Conservation (phyloP, 2,113 vertebrate species). For the Myiagra hebetior region DNA sequence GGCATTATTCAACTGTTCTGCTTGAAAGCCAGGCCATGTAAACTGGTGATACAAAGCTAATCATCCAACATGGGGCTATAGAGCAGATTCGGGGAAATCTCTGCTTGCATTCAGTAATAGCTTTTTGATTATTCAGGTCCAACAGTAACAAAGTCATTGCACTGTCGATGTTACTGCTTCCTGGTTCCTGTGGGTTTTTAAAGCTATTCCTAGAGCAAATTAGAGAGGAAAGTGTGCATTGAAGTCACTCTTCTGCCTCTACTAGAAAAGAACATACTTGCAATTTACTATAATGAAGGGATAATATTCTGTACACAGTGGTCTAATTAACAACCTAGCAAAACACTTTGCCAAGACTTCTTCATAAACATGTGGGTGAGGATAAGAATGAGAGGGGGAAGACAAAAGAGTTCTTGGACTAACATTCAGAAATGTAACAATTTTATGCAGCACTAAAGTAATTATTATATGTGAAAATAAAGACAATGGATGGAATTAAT, state of each 20-base stretch:
- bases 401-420: neutral
- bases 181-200: neutral
- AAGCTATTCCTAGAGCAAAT: neutral
- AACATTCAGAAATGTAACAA: neutral
- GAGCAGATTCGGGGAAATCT: neutral
- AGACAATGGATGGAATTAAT: neutral
- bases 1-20: neutral
- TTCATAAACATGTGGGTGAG: neutral
- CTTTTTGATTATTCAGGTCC: neutral
- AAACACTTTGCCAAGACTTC: neutral
- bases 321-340: conserved; percentile 17
- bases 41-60: neutral
- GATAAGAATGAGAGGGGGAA: neutral
- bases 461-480: neutral
- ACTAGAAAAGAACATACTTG: neutral
- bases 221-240: neutral
- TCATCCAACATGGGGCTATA: neutral
- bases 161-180: neutral
- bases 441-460: neutral
- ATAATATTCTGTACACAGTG: neutral
- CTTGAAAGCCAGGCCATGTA: neutral
- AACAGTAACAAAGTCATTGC: neutral
- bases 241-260: neutral
- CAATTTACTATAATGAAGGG: conserved; percentile 3
- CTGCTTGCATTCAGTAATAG: neutral